phyloP scores from a whole-genome alignment of 2,113 vertebrate genomes.

The Halcyon malimbica region DNA sequence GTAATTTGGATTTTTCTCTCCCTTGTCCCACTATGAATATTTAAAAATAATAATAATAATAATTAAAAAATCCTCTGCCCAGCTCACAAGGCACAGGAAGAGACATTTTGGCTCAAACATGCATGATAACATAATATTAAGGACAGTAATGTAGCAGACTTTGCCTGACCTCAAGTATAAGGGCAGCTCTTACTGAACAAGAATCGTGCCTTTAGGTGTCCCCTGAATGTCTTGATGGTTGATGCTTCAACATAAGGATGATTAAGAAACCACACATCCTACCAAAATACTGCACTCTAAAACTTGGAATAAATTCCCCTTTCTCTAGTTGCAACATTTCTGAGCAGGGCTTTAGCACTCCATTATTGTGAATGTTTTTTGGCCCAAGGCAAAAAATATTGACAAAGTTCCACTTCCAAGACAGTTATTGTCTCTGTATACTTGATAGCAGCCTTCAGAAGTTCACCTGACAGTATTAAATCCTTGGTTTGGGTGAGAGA shows the following conservation, averaged over 20 bases:
- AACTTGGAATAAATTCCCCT: slow-evolving; percentile 64
- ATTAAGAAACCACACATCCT: slow-evolving; percentile 50
- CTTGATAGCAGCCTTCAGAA: slow-evolving; percentile 79
- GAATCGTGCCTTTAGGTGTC: background rate
- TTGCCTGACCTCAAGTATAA: background rate
- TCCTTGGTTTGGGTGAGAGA: slow-evolving; percentile 73
- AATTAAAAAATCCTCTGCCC: background rate
- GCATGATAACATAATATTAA: background rate
- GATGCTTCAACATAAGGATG: slow-evolving; percentile 48
- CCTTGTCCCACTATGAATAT: background rate
- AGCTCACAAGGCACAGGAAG: background rate
- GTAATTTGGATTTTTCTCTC: background rate
- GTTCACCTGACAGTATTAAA: slow-evolving; percentile 77
- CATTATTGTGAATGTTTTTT: slow-evolving; percentile 75
- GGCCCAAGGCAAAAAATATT: slow-evolving; percentile 80
- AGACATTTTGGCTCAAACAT: background rate
- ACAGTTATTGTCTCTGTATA: slow-evolving; percentile 81
- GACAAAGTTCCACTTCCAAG: slow-evolving; percentile 76
- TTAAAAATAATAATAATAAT: background rate
- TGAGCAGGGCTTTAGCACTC: slow-evolving; percentile 63
- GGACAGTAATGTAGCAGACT: background rate
- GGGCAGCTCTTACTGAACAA: background rate
- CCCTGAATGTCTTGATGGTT: slow-evolving; percentile 29
- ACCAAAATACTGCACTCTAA: slow-evolving; percentile 49
- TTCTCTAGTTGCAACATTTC: slow-evolving; percentile 54